A percentile compares a stretch with the other conserved stretches of the same genome.
Conservation (phyloP, 2,113 vertebrate genomes). For the Archocentrus centrarchus region DNA sequence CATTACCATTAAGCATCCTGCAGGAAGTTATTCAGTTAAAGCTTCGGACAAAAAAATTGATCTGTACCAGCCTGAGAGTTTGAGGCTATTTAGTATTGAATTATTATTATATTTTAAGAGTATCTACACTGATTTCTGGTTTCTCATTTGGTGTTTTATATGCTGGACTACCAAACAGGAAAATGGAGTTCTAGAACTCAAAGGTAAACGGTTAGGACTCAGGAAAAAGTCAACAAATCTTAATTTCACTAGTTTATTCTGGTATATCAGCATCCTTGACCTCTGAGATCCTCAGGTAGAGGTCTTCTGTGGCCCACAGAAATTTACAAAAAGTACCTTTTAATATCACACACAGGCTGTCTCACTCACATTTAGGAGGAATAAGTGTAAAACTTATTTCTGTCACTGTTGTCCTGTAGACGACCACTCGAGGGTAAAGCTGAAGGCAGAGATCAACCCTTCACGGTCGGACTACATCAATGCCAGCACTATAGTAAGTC, state of each 20-base stretch:
- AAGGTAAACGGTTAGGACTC: neutral
- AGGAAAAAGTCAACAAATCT: neutral
- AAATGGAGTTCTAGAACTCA: neutral
- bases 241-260: neutral
- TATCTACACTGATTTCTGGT: neutral
- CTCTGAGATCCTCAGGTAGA: neutral
- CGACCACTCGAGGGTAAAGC: conserved; percentile 92
- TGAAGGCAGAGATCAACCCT: conserved; percentile 91
- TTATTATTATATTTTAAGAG: neutral
- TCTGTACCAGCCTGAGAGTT: neutral
- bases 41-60: neutral
- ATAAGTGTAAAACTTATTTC: neutral
- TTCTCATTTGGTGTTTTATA: neutral
- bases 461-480: conserved; percentile 97
- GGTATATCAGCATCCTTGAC: neutral
- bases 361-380: neutral
- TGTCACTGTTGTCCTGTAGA: conserved; percentile 77
- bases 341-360: no score
- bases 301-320: no score
- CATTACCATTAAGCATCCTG: neutral
- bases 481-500: conserved; percentile 85
- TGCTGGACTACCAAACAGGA: neutral
- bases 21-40: neutral
- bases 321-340: no score
- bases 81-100: neutral